A percentile compares a stretch with the other conserved stretches of the same genome.
phyloP scores from a whole-genome alignment of 2,888 invertebrate genomes.

The Eilema caniola region DNA sequence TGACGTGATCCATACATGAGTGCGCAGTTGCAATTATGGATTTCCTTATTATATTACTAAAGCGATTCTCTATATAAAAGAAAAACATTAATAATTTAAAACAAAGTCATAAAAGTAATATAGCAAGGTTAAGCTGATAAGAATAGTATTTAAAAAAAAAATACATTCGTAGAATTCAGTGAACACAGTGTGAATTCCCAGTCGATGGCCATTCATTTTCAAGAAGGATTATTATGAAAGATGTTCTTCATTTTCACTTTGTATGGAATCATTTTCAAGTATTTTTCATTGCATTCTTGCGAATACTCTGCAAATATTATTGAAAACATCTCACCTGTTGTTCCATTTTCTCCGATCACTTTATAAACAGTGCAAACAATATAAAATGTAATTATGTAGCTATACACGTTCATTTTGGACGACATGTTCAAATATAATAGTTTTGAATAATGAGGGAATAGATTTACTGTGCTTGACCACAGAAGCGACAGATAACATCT shows the following conservation, averaged over 20 bases:
- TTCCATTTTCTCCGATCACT: slow-evolving; percentile 42
- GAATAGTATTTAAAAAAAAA: no score
- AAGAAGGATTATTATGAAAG: no score
- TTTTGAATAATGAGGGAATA: slow-evolving; percentile 45
- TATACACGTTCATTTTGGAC: slow-evolving; percentile 46
- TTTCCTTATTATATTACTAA: slow-evolving; percentile 65
- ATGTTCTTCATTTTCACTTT: no score
- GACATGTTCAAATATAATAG: slow-evolving; percentile 42
- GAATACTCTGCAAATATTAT: background rate
- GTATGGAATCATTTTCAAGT: no score
- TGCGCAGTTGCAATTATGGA: slow-evolving; percentile 70
- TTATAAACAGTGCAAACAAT: slow-evolving; percentile 26
- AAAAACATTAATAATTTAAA: background rate
- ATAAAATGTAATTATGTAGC: slow-evolving; percentile 36
- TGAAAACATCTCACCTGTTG: slow-evolving; percentile 47
- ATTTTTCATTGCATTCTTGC: no score
- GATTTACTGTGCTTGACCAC: slow-evolving; percentile 45
- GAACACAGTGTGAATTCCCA: no score
- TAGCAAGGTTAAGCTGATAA: no score
- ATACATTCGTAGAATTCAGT: no score
- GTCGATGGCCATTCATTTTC: no score
- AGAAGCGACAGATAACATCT: slow-evolving; percentile 46
- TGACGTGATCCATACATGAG: slow-evolving; percentile 75
- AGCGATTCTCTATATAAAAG: slow-evolving; percentile 65
- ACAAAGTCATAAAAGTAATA: background rate